Base-by-base conservation (phyloP, 2,797 vertebrate species). In the Enoplosus armatus region DNA sequence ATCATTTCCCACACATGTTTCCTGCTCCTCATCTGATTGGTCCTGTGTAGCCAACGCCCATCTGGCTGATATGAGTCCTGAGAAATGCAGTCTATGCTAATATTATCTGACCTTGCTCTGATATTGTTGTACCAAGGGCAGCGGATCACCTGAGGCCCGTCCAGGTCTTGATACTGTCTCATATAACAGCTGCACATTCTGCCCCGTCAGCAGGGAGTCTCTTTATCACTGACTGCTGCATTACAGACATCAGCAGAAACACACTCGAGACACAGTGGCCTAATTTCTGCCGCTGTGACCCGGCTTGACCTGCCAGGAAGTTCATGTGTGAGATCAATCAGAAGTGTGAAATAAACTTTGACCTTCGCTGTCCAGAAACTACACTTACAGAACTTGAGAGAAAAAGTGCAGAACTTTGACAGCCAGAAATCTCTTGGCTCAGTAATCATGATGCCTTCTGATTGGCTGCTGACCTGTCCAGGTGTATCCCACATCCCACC, bases 131-230 rank as follows among this genome's bases (percentile, higher is more conserved):
- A 6, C 67, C 66, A 91, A 92, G 88, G 89, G 63, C 87, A n/a
- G 77, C 0, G 35, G 54, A 79, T 89, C 85, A 87, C 50, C 82
- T 83, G 85, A 92, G 83, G 66, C 60, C 60, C 2, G 31, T 12
- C 39, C 27, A 4, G 58, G 45, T 58, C 37, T 31, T 1, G 2
- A 0, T 20, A 7, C n/a, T 1, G 58, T 79, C 79, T 93, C 89
- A 50, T 22, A 75, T 88, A 66, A 63, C 91, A 62, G 75, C 64
- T 45, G 75, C 68, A 8, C 31, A 37, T 70, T 85, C 62, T 80
- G 87, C 88, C 8, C n/a, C 35, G 68, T 95, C 93, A 93, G 90
- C 93, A 85, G 2, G 3, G 27, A 26, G 45, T 20, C 58, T n/a
- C 51, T 4, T 64, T 55, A 41, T 62, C 3, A 22, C 59, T 3